These are phyloP conservation scores for Papilio helenus DNA, from an alignment of 1,140 invertebrate genomes.

Conservation along the genomic window DNA sequence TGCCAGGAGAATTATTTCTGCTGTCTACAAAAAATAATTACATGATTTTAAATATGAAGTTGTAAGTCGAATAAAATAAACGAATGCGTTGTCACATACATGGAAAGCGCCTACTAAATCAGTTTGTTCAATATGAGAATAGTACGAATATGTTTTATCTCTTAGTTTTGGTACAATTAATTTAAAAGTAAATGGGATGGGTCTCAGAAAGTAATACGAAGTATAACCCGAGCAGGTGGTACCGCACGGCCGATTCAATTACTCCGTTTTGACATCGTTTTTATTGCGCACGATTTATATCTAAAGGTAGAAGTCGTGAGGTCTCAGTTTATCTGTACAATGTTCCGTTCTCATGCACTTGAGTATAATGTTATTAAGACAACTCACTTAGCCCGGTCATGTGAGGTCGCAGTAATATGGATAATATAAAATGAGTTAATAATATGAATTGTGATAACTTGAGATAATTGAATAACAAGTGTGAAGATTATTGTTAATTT, in stretches of 20 bases:
- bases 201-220: neutral
- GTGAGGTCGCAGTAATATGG: neutral
- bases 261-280: constrained; percentile 46
- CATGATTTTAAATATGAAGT: too few relatives aligned
- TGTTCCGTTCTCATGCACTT: constrained; percentile 38
- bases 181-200: neutral
- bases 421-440: neutral
- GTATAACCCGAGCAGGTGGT: constrained; percentile 19
- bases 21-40: too few relatives aligned
- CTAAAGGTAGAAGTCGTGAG: constrained; percentile 57
- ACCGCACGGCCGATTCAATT: constrained; percentile 40
- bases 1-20: too few relatives aligned
- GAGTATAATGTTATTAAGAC: constrained; percentile 32
- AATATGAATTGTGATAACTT: neutral
- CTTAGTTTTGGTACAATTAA: neutral
- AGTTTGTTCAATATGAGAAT: too few relatives aligned
- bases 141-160: neutral
- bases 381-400: constrained; percentile 20
- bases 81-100: too few relatives aligned
- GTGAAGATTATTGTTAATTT: neutral
- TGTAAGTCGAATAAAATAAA: too few relatives aligned
- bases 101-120: too few relatives aligned
- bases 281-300: constrained; percentile 50
- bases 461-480: neutral
- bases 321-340: constrained; percentile 47